Evolutionary conservation across 2,888 invertebrate species (phyloP).

Genomic region (Orchesella flavescens): DNA sequence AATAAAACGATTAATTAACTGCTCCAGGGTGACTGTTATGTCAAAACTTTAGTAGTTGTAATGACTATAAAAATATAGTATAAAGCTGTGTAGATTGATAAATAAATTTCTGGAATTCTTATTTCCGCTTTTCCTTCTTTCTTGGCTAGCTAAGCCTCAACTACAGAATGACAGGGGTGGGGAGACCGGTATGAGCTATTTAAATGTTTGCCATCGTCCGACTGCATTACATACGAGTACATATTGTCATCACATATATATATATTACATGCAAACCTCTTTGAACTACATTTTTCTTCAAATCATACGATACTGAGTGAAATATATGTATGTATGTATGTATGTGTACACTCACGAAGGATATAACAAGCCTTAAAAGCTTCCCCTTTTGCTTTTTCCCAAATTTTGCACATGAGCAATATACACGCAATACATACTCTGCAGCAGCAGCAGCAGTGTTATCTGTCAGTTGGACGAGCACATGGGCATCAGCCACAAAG

Average conservation of each 20-base stretch:
- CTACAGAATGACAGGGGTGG: slow-evolving; percentile 39
- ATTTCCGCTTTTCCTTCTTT: not conserved
- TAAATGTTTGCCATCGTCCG: slow-evolving; percentile 36
- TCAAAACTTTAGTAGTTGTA: not conserved
- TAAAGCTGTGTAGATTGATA: not conserved
- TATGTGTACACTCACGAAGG: too few relatives aligned
- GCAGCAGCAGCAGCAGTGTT: not conserved
- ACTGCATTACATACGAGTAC: slow-evolving; percentile 17
- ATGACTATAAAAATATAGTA: not conserved
- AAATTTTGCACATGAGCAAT: not conserved
- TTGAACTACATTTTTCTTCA: not conserved
- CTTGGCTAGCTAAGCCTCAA: slow-evolving; percentile 48
- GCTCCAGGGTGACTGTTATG: slow-evolving; percentile 26
- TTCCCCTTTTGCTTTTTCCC: not conserved
- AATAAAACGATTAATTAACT: slow-evolving; percentile 19
- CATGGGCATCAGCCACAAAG: slow-evolving; percentile 50
- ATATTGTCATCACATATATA: not conserved
- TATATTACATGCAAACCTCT: slow-evolving; percentile 18
- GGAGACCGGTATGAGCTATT: slow-evolving; percentile 41
- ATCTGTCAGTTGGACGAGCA: slow-evolving; percentile 50
- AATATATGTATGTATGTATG: not conserved
- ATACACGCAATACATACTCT: not conserved
- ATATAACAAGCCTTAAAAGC: not conserved
- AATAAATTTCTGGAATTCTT: not conserved
- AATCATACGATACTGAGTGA: not conserved